Base-by-base conservation (phyloP, 2,888 invertebrate species). In the Lacanobia wlatinum region DNA sequence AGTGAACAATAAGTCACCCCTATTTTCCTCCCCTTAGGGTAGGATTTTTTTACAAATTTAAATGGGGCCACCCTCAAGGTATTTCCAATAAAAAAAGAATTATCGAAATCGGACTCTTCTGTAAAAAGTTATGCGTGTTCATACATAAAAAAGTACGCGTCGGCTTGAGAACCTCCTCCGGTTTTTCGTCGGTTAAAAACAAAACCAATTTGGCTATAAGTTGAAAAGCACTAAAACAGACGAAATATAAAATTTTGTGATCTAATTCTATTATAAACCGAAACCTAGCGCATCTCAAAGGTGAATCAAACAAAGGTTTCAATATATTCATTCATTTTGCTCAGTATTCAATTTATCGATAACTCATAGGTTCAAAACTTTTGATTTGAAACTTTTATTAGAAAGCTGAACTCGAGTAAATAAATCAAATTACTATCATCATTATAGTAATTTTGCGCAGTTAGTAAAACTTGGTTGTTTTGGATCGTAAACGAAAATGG, bases 341-440 rank as follows among this genome's bases (percentile, higher is more conserved):
- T 16, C 18, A 40, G n/a, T 46, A 70, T 82, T 65, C 58, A 82
- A 60, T 76, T 70, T 67, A 52, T 63, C 28, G n/a, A 62, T 82
- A 65, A 55, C 38, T 71, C 21, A 56, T 28, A 1, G 28, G 53
- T 61, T 61, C 18, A 61, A 71, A 77, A 76, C 46, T 82, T 76
- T 77, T 34, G 71, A 61, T 53, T 71, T 28, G 10, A 58, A 82
- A 53, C 71, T 62, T 46, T 38, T 28, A 12, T 56, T 46, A 2
- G 10, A 46, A 62, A 38, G 12, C 4, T 53, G n/a, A 55, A 62
- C 28, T 68, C 2, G n/a, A 14, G 52, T 64, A 67, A 67, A 71
- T 77, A 68, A 71, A 79, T 71, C 64, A 77, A 34, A 50, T 23
- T 53, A 56, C 52, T 61, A 16, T 23, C 21, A 52, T 38, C 10